Percentiles rank a stretch among this genome's conserved stretches.
Evolutionary conservation across 2,888 invertebrate genomes (phyloP).

Genomic region (Thalpophila matura): DNA sequence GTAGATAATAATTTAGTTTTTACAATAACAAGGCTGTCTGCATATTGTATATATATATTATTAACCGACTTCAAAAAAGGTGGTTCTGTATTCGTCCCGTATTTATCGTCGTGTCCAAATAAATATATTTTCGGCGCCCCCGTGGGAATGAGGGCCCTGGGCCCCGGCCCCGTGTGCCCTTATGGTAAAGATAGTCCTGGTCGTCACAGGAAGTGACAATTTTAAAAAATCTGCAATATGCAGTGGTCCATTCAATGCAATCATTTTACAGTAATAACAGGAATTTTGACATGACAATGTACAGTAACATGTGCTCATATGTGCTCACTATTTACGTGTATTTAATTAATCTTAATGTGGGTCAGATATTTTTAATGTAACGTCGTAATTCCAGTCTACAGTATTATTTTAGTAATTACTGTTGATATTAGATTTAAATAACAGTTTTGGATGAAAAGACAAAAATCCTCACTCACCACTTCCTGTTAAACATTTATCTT

Average conservation of each 20-base stretch:
- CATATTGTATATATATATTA: constrained; percentile 20
- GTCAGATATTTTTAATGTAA: background rate
- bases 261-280: constrained; percentile 13
- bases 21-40: constrained; percentile 12
- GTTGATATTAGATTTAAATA: background rate
- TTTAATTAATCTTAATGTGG: background rate
- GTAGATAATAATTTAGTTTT: constrained; percentile 15
- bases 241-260: constrained; percentile 16
- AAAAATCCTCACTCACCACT: background rate
- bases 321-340: background rate
- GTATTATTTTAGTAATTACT: constrained; percentile 5
- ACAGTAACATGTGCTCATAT: background rate
- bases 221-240: constrained; percentile 7
- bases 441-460: background rate
- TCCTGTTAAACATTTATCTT: background rate
- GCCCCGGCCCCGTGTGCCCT: too few species aligned
- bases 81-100: too few species aligned
- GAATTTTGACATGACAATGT: constrained; percentile 38
- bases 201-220: too few species aligned
- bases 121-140: too few species aligned
- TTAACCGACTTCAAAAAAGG: too few species aligned
- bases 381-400: background rate
- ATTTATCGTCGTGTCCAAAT: background rate
- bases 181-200: too few species aligned
- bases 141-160: too few species aligned